Evolutionary conservation across 2,888 invertebrate genomes (phyloP).

Genomic region (Cataglyphis albicans): DNA sequence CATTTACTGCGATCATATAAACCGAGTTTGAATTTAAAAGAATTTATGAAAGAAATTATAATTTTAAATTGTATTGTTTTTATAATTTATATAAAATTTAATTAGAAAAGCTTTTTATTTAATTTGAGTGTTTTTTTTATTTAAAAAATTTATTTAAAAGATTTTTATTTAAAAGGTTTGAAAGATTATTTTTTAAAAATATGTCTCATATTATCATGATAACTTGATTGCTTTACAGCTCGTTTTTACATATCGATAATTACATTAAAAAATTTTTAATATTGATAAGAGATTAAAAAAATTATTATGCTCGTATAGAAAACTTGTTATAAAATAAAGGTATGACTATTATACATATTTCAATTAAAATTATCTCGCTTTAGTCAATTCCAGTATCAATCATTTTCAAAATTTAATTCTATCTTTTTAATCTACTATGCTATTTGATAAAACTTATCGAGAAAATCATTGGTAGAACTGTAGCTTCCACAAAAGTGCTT

Average conservation of each 20-base stretch:
- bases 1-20: background rate
- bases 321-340: background rate
- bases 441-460: slow-evolving; percentile 1
- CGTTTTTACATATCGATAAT: background rate
- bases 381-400: background rate
- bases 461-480: background rate
- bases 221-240: background rate
- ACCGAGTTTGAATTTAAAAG: background rate
- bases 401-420: background rate
- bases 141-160: too few relatives aligned
- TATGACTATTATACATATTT: background rate
- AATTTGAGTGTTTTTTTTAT: too few relatives aligned
- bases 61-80: background rate
- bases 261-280: background rate
- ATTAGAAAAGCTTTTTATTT: background rate
- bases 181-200: background rate
- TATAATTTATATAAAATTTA: background rate
- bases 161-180: too few relatives aligned
- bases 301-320: background rate
- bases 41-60: slow-evolving; percentile 5
- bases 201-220: background rate
- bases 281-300: background rate
- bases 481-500: background rate
- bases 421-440: background rate
- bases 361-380: background rate